phyloP scores from a whole-genome alignment of 2,797 vertebrate species.

The Schizopygopsis pylzovi region DNA sequence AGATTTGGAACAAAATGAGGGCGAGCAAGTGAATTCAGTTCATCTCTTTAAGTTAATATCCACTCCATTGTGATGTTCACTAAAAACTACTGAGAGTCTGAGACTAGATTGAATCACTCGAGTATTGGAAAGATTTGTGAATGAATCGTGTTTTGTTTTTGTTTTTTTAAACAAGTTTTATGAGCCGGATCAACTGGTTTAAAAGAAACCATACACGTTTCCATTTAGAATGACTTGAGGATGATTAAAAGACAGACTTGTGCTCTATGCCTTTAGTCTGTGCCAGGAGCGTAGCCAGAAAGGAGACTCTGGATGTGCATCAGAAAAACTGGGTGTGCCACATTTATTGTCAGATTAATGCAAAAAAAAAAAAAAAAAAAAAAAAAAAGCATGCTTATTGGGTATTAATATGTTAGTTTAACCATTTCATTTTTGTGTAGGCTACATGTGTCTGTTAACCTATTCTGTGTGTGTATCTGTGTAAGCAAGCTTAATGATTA shows the following conservation, averaged over 20 bases:
- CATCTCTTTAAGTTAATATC: not conserved
- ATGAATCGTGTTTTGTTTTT: not conserved
- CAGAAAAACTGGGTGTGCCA: too few species aligned
- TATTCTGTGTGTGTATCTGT: too few species aligned
- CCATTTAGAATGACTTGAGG: not conserved
- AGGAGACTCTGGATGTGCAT: too few species aligned
- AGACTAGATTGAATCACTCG: not conserved
- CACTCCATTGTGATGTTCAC: not conserved
- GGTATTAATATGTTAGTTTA: too few species aligned
- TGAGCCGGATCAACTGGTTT: not conserved
- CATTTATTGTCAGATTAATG: too few species aligned
- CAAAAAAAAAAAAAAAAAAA: too few species aligned
- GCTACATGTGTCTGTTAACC: too few species aligned
- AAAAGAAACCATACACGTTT: not conserved
- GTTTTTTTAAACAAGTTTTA: not conserved
- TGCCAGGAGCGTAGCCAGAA: too few species aligned
- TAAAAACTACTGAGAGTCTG: not conserved
- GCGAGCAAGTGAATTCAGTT: not conserved
- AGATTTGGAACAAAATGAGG: not conserved
- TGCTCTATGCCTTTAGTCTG: not conserved
- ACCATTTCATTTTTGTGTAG: too few species aligned
- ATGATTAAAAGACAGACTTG: constrained; percentile 21
- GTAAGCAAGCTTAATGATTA: too few species aligned
- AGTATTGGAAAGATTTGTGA: not conserved
- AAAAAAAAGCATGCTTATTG: too few species aligned